Conservation (phyloP, 2,888 invertebrate genomes). For the Leucoma salicis region DNA sequence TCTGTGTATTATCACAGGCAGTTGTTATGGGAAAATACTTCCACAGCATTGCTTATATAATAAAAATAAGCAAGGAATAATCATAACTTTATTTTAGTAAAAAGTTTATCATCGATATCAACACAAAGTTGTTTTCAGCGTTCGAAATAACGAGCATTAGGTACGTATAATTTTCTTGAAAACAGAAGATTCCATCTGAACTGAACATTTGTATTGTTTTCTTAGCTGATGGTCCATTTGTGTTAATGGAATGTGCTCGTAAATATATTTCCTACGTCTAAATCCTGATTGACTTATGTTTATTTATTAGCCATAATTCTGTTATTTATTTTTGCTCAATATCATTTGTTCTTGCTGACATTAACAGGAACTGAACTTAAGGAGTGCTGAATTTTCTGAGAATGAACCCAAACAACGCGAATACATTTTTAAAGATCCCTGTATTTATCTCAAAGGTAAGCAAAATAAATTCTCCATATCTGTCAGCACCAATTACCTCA, state of each 20-base stretch:
- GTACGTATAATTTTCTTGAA: not conserved
- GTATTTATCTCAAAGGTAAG: too few species aligned
- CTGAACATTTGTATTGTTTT: constrained; percentile 45
- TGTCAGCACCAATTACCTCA: too few species aligned
- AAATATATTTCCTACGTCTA: constrained; percentile 47
- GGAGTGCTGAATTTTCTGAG: not conserved
- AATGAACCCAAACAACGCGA: not conserved
- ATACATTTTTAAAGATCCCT: too few species aligned
- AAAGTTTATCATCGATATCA: too few species aligned
- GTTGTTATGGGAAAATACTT: too few species aligned
- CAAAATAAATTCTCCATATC: too few species aligned
- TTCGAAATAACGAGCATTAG: too few species aligned
- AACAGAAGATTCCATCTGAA: constrained; percentile 30
- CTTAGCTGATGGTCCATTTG: constrained; percentile 50
- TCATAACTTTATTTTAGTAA: too few species aligned
- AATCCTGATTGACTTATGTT: constrained; percentile 52
- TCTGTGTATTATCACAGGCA: too few species aligned
- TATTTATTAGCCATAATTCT: constrained; percentile 39
- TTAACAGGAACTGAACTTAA: not conserved
- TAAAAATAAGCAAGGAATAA: too few species aligned
- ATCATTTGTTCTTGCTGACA: constrained; percentile 7
- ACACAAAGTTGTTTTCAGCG: too few species aligned
- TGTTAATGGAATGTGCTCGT: constrained; percentile 53
- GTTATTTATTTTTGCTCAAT: constrained; percentile 17
- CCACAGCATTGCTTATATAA: too few species aligned